Evolutionary conservation across 2,888 invertebrate species (phyloP).

Genomic region (Furcula furcula): DNA sequence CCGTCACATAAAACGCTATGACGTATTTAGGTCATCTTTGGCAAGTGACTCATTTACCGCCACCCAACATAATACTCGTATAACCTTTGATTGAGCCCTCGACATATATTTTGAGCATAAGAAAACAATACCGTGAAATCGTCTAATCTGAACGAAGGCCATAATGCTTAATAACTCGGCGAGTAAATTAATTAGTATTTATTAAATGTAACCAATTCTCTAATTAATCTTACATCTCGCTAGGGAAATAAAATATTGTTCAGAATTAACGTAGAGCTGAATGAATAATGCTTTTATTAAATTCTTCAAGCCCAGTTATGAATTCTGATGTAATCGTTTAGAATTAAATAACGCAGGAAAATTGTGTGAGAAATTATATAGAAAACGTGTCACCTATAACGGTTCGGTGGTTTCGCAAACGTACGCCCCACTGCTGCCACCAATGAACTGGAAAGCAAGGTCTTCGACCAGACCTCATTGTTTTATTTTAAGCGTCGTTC

Average conservation of each 20-base stretch:
- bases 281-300: conserved; percentile 3
- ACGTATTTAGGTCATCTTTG: conserved; percentile 18
- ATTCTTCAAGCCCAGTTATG: conserved; percentile 1
- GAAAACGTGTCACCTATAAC: conserved; percentile 67
- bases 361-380: conserved; percentile 40
- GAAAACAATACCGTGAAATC: conserved; percentile 80
- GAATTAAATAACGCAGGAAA: conserved; percentile 29
- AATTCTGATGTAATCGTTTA: conserved; percentile 9
- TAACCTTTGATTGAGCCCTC: conserved; percentile 76
- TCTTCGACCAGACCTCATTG: conserved; percentile 69
- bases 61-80: conserved; percentile 47
- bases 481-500: conserved; percentile 69
- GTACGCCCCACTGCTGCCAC: conserved; percentile 63
- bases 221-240: conserved; percentile 29
- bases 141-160: conserved; percentile 67
- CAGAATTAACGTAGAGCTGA: not conserved
- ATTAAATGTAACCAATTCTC: conserved; percentile 47
- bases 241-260: not conserved
- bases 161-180: conserved; percentile 50
- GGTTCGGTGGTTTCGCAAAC: conserved; percentile 61
- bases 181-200: conserved; percentile 61
- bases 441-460: conserved; percentile 81
- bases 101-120: conserved; percentile 75
- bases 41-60: conserved; percentile 25
- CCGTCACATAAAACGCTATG: conserved; percentile 9